Evolutionary conservation across 2,113 vertebrate genomes (phyloP), one percentile per base, ranked within the genome.

Genomic region (Tenrec ecaudatus): DNA sequence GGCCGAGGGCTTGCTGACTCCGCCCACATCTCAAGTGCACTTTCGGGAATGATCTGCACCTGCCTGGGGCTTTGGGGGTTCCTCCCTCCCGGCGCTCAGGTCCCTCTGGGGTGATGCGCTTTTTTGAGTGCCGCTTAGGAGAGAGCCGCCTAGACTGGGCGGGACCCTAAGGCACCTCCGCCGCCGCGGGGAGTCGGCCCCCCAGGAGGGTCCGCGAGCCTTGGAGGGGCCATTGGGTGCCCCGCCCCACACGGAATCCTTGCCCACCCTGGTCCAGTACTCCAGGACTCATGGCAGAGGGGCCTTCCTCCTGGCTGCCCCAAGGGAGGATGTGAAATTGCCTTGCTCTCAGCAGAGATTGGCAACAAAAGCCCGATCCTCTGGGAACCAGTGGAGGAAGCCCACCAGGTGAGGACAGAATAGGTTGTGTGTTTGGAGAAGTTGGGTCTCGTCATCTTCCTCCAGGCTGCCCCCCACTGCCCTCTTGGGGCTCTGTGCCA

Each of bases 141-240:
- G 81, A 90, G 91, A 93, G 53, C 89, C 29, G 73, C 89, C 75
- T 90, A 69, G 87, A 22, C 57, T 53, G 81, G 84, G 80, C 22
- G 15, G 27, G 33, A 64, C 16, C 27, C 3, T 20, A 40, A n/a
- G n/a, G 60, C 14, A 4, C 40, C 71, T n/a, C 23, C 25, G 43
- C 57, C 79, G 73, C 25, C 69, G 20, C 43, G 8, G 25, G 75
- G 58, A 88, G 60, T 80, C 47, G 60, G 80, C 27, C 19, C 40
- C 43, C 29, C 1, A 47, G 68, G n/a, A 64, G 40, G 29, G 64
- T 78, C 38, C 0, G 3, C 0, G 58, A 43, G 66, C 78, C 62
- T 40, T n/a, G 1, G 1, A 66, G 15, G 43, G 17, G n/a, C 62
- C 31, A 33, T 73, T 0, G 82, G 58, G 47, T 71, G 75, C 9